phyloP scores from a whole-genome alignment of 2,888 invertebrate genomes.

The Lamellibrachia columna region DNA sequence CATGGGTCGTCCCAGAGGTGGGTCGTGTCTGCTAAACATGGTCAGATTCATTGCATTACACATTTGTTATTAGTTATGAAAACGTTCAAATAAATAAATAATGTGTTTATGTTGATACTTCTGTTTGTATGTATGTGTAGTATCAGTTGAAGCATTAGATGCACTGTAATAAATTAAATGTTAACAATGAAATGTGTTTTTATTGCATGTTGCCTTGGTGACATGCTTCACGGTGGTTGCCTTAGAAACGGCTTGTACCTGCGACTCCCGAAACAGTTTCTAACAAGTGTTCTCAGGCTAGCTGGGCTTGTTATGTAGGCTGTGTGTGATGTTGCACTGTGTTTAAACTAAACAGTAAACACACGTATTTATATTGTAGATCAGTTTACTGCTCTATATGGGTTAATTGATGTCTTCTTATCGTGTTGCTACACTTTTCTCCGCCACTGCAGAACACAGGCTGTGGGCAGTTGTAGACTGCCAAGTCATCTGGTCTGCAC shows the following conservation, averaged over 20 bases:
- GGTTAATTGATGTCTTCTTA: too few relatives aligned
- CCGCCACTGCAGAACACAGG: too few relatives aligned
- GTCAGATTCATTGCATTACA: neutral
- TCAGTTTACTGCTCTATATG: too few relatives aligned
- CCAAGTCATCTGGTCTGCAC: too few relatives aligned
- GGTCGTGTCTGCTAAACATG: neutral
- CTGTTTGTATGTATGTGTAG: conserved; percentile 2
- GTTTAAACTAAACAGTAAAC: too few relatives aligned
- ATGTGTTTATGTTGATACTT: neutral
- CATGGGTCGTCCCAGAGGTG: neutral
- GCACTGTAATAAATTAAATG: neutral
- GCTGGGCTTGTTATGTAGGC: too few relatives aligned
- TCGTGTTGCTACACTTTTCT: too few relatives aligned
- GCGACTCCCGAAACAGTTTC: neutral
- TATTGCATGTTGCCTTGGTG: neutral
- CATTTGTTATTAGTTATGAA: neutral
- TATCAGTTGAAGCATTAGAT: neutral
- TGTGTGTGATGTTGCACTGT: too few relatives aligned
- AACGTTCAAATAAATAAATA: neutral
- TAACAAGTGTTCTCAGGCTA: neutral
- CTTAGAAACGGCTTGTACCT: neutral
- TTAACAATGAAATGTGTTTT: neutral
- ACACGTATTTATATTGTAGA: too few relatives aligned
- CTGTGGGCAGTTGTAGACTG: too few relatives aligned
- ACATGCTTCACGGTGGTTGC: neutral